These are phyloP conservation scores for Caenorhabditis zanzibari DNA, from an alignment of 2,888 invertebrate genomes.

Conservation along the genomic window DNA sequence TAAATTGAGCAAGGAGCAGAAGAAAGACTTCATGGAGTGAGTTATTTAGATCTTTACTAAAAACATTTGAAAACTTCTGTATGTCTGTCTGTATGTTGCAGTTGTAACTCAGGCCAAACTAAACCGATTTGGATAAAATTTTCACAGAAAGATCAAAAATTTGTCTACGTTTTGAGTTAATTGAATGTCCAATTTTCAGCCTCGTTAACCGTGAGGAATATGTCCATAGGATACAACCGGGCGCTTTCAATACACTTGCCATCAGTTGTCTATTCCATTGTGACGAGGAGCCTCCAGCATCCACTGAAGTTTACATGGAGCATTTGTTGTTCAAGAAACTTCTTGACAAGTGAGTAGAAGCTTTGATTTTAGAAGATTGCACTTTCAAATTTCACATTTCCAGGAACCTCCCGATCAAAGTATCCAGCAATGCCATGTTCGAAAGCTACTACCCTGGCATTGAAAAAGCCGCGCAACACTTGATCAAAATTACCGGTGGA, in stretches of 20 bases:
- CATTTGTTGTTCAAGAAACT: constrained; percentile 46
- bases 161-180: not conserved
- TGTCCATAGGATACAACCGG: constrained; percentile 56
- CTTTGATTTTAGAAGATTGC: not conserved
- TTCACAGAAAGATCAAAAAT: no score
- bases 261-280: constrained; percentile 35
- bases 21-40: constrained; percentile 33
- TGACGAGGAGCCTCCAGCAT: not conserved
- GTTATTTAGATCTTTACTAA: no score
- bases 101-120: no score
- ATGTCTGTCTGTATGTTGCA: no score
- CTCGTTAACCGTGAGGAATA: constrained; percentile 30
- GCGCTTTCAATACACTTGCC: constrained; percentile 62
- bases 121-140: no score
- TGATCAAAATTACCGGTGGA: constrained; percentile 21
- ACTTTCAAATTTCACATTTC: not conserved
- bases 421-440: constrained; percentile 44
- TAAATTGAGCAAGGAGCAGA: not conserved
- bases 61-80: no score
- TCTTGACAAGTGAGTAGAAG: constrained; percentile 50
- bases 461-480: constrained; percentile 20
- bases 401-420: constrained; percentile 56
- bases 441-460: constrained; percentile 40
- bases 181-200: constrained; percentile 18
- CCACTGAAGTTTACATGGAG: constrained; percentile 50